These are phyloP conservation scores for Priapulus caudatus DNA, from an alignment of 2,888 invertebrate species.

Conservation along the genomic window DNA sequence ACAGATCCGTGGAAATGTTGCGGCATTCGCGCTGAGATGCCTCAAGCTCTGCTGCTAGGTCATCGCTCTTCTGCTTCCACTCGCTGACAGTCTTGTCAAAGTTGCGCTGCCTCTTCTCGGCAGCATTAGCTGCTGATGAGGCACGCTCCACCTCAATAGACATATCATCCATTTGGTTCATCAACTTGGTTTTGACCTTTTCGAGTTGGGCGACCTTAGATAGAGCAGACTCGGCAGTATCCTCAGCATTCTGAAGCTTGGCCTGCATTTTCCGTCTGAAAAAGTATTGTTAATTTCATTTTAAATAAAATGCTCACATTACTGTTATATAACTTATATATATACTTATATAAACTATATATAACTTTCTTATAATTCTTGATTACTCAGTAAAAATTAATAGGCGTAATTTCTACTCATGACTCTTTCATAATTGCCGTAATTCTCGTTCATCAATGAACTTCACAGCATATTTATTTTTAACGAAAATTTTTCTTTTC, in stretches of 20 bases:
- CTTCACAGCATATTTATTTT: too few relatives aligned
- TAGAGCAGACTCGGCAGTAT: constrained; percentile 93
- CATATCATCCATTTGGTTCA: constrained; percentile 94
- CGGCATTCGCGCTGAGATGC: constrained; percentile 99
- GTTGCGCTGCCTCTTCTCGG: constrained; percentile 99
- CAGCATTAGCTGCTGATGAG: constrained; percentile 83
- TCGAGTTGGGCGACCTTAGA: constrained; percentile 92
- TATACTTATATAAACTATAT: too few relatives aligned
- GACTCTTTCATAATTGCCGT: too few relatives aligned
- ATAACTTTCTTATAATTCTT: too few relatives aligned
- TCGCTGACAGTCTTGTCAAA: constrained; percentile 99
- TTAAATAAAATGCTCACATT: too few relatives aligned
- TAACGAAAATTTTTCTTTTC: too few relatives aligned
- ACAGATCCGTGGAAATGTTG: constrained; percentile 97
- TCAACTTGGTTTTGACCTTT: constrained; percentile 92
- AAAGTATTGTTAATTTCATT: too few relatives aligned
- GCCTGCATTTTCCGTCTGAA: constrained; percentile 59
- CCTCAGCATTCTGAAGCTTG: constrained; percentile 91
- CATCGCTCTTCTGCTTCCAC: constrained; percentile 98
- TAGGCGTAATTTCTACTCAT: too few relatives aligned
- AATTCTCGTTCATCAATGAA: too few relatives aligned
- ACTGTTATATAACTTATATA: too few relatives aligned
- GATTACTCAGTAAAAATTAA: too few relatives aligned
- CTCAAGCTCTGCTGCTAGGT: constrained; percentile 91
- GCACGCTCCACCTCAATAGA: constrained; percentile 36